phyloP scores from a whole-genome alignment of 2,113 vertebrate genomes.

The Callaeas wilsoni region DNA sequence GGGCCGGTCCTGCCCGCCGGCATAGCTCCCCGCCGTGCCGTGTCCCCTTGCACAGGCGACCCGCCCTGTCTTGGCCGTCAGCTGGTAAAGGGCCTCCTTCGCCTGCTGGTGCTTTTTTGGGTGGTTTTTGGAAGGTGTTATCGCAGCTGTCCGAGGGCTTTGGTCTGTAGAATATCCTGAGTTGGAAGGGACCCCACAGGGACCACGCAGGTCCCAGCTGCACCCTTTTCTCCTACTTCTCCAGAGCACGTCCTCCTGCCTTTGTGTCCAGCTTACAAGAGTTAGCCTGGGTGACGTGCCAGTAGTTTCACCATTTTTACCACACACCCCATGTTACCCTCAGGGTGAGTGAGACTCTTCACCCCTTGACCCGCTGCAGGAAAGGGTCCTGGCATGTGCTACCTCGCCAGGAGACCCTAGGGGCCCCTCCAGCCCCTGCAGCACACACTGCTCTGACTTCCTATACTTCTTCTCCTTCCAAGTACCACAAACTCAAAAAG shows the following conservation, averaged over 20 bases:
- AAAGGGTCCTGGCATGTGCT: neutral
- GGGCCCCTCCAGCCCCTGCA: neutral
- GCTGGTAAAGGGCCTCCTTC: neutral
- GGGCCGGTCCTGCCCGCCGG: neutral
- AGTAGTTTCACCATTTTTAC: neutral
- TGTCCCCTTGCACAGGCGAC: no score
- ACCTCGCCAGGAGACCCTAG: fast-evolving
- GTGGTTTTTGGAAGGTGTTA: fast-evolving
- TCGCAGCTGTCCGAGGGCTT: neutral
- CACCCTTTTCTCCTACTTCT: fast-evolving
- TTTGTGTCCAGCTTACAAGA: neutral
- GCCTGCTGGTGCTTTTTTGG: neutral
- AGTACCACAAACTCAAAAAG: neutral
- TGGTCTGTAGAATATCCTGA: neutral
- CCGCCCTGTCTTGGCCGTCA: fast-evolving
- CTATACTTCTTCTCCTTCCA: fast-evolving
- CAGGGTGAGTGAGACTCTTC: neutral
- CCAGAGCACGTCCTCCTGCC: fast-evolving
- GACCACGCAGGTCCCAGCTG: neutral
- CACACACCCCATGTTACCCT: fast-evolving
- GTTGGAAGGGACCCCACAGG: neutral
- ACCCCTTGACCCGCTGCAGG: fast-evolving
- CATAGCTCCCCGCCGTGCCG: no score
- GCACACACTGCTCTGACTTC: fast-evolving
- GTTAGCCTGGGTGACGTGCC: fast-evolving